Base-by-base conservation (phyloP, 2,797 vertebrate species). In the Rachycentron canadum region DNA sequence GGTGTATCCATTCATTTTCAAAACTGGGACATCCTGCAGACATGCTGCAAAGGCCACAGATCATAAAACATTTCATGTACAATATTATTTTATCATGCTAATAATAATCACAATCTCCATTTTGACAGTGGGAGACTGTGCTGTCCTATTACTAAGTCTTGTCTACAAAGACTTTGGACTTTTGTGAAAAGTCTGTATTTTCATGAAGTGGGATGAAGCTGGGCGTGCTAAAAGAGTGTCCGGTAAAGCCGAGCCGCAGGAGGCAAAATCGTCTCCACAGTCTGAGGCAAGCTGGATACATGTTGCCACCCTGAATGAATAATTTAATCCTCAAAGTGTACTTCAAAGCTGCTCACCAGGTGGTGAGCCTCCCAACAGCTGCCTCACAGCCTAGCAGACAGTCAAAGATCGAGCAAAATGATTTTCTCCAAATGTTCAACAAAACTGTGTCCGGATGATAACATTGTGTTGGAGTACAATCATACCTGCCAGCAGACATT, bases 301-400 rank as follows among this genome's bases (percentile, higher is more conserved):
- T 94, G 95, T 96, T 94, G 95, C 96, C 96, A 93, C 96, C 95
- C 96, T 94, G 95, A 96, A 96, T 96, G 96, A 96, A 98, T 97
- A 96, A 97, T 97, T 97, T 96, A 97, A 97, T 97, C 96, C 96
- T 96, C 96, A 97, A 97, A 98, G 96, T 95, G 95, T 95, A 96
- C 96, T 96, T 98, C 96, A 97, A 97, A 97, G 96, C 94, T 86
- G 94, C 96, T 89, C 96, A 95, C 96, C 96, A 83, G 97, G 96
- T 94, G 96, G 96, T 65, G 78, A 94, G 94, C 95, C 96, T 96
- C 95, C 93, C 85, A 91, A 90, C 92, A 94, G 92, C 92, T 91
- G 89, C 86, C 95, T 96, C 94, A 87, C 93, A 96, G 95, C 94
- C 94, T 95, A 94, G 95, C 91, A 95, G 95, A 95, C 96, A 96